Conservation (phyloP, 1,140 invertebrate genomes). For the Bombus picipes region DNA sequence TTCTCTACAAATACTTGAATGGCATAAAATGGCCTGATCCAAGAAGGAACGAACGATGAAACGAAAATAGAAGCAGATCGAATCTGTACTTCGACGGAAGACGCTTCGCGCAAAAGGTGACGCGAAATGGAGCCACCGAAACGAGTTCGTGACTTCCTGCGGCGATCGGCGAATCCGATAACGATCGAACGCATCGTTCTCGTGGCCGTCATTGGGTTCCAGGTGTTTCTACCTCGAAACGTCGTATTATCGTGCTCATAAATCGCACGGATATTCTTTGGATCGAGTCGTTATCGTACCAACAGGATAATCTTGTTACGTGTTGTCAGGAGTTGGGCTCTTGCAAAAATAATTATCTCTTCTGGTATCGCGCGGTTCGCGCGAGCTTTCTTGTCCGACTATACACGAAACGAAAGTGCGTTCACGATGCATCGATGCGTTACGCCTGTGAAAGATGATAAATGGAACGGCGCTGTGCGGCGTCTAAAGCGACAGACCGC, state of each 20-base stretch:
- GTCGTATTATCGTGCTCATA: conserved; percentile 5
- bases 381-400: conserved; percentile 6
- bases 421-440: conserved; percentile 14
- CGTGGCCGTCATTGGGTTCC: too few relatives aligned
- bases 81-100: too few relatives aligned
- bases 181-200: conserved; percentile 4
- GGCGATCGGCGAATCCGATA: conserved; percentile 18
- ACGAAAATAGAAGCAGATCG: background rate
- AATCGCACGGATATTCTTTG: conserved; percentile 6
- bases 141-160: background rate
- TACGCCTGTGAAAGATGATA: background rate
- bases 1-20: background rate
- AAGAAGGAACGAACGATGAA: background rate
- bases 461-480: too few relatives aligned
- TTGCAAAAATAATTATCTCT: conserved; percentile 31
- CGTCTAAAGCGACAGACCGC: too few relatives aligned
- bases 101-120: background rate
- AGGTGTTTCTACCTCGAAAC: background rate
- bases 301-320: conserved; percentile 23
- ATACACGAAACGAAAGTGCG: background rate
- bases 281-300: background rate
- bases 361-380: background rate
- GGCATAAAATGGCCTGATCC: background rate
- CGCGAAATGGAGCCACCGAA: conserved; percentile 6
- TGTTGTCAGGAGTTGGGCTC: background rate